Percentiles rank a stretch among this genome's conserved stretches.
These are phyloP conservation scores for Syritta pipiens DNA, from an alignment of 2,888 invertebrate species.

Conservation along the genomic window DNA sequence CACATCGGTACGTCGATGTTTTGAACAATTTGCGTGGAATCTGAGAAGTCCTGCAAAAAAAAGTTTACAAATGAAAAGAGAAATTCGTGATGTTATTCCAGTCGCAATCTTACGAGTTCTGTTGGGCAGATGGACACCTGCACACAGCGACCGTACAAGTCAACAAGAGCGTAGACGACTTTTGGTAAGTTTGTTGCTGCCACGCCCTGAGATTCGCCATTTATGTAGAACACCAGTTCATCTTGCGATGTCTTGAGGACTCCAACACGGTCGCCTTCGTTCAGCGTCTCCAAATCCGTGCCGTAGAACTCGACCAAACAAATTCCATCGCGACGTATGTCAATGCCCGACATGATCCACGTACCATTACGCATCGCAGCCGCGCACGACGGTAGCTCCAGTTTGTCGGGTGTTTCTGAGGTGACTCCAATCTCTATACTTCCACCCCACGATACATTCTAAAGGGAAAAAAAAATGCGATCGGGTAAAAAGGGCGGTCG, in stretches of 20 bases:
- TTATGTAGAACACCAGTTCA: conserved; percentile 92
- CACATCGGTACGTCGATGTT: conserved; percentile 78
- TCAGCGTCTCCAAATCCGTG: conserved; percentile 89
- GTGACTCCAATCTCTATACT: conserved; percentile 89
- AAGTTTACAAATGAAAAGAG: not conserved
- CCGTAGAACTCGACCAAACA: conserved; percentile 91
- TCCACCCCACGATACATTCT: conserved; percentile 91
- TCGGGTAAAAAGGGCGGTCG: not conserved
- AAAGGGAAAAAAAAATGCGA: conserved; percentile 42
- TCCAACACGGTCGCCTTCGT: conserved; percentile 90
- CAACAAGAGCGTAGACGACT: conserved; percentile 87
- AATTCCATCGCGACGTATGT: conserved; percentile 91
- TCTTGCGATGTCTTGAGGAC: conserved; percentile 90
- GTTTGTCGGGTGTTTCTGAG: conserved; percentile 84
- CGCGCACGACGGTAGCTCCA: conserved; percentile 87
- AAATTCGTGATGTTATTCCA: not conserved
- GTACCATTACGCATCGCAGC: conserved; percentile 89
- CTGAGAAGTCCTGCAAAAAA: conserved; percentile 70
- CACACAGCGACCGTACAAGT: conserved; percentile 91
- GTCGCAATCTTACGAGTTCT: conserved; percentile 67
- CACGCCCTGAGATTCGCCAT: conserved; percentile 92
- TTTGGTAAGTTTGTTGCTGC: conserved; percentile 88
- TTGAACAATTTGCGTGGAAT: conserved; percentile 74
- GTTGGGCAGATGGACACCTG: conserved; percentile 83
- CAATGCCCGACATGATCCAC: conserved; percentile 95